Conservation (phyloP, 2,888 invertebrate genomes). For the Troilus luridus region DNA sequence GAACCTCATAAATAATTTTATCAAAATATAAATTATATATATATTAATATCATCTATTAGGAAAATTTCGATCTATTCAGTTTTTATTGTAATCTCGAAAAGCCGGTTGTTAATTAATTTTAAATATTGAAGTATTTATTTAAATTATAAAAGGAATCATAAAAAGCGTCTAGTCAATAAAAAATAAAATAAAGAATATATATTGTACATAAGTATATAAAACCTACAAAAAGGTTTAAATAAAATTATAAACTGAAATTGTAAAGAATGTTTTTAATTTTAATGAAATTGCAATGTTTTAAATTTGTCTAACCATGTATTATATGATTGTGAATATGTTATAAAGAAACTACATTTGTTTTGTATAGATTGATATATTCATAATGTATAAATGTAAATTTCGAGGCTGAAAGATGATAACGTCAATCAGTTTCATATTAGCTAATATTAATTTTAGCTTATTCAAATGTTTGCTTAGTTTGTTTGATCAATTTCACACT, state of each 20-base stretch:
- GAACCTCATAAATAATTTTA: conserved; percentile 50
- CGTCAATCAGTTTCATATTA: neutral
- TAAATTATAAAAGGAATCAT: conserved; percentile 52
- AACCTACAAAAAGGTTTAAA: neutral
- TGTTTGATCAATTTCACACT: neutral
- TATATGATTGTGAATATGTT: conserved; percentile 29
- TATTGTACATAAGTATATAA: conserved; percentile 43
- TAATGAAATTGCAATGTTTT: conserved; percentile 17
- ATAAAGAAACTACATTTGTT: neutral
- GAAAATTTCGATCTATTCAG: conserved; percentile 53
- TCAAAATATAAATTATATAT: conserved; percentile 38
- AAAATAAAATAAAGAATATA: conserved; percentile 3
- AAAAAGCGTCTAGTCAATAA: conserved; percentile 51
- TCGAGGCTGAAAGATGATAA: neutral
- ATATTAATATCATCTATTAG: conserved; percentile 51
- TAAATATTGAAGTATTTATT: conserved; percentile 53
- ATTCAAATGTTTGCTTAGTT: neutral
- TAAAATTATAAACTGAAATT: conserved; percentile 30
- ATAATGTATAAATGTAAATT: neutral
- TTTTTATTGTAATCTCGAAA: conserved; percentile 31
- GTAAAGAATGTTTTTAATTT: conserved; percentile 42
- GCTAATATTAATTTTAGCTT: neutral
- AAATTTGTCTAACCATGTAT: conserved; percentile 27
- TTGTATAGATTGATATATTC: conserved; percentile 1
- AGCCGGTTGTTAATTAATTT: conserved; percentile 46